Evolutionary conservation across 2,797 vertebrate genomes (phyloP).

Genomic region (Microctenopoma lineatum): DNA sequence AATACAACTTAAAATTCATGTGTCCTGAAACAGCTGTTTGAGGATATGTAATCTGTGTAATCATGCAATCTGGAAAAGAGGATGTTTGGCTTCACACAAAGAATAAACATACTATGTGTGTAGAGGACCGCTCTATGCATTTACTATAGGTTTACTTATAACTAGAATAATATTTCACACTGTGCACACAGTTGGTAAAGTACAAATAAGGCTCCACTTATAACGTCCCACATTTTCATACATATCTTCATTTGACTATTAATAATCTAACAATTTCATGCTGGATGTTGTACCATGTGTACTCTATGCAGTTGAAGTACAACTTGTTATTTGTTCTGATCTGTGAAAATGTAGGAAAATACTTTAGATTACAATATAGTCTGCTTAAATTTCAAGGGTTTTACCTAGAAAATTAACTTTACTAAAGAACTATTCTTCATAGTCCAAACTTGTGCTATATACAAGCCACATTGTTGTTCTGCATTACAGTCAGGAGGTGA

Average conservation of each 20-base stretch:
- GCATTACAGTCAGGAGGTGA: slow-evolving; percentile 56
- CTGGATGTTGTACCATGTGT: neutral
- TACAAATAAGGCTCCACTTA: neutral
- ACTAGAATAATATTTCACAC: neutral
- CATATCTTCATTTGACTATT: neutral
- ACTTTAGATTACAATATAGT: neutral
- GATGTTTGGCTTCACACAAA: neutral
- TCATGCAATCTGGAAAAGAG: neutral
- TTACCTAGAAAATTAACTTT: neutral
- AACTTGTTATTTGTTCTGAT: neutral
- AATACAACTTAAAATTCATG: too few relatives aligned
- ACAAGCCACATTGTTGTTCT: slow-evolving; percentile 17
- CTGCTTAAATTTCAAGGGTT: neutral
- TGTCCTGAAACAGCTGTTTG: too few relatives aligned
- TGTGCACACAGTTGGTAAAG: neutral
- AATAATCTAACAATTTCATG: neutral
- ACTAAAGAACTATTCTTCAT: neutral
- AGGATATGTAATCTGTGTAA: too few relatives aligned
- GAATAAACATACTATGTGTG: too few relatives aligned
- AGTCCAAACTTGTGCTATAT: neutral
- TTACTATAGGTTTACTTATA: neutral
- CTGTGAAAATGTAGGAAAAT: neutral
- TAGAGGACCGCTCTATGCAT: too few relatives aligned
- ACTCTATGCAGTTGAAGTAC: neutral
- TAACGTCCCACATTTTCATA: neutral